A percentile compares a stretch with the other conserved stretches of the same genome.
Conservation (phyloP, 2,797 vertebrate species). For the Pristis pectinata region DNA sequence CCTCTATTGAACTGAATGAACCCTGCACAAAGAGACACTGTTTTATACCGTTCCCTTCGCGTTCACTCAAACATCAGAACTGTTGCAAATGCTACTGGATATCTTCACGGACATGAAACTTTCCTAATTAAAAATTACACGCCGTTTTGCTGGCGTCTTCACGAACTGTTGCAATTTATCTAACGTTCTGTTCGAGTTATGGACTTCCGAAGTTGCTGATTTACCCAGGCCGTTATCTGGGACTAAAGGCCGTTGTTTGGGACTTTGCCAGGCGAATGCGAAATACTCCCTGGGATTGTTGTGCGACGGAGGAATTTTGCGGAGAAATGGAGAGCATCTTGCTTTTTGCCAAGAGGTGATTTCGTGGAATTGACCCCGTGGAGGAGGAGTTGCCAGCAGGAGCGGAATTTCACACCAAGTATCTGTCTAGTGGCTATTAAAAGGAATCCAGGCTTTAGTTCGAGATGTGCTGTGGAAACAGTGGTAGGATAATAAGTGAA, state of each 20-base stretch:
- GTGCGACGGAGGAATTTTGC: neutral
- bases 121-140: neutral
- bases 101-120: neutral
- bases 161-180: neutral
- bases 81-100: neutral
- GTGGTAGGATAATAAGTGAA: conserved; percentile 36
- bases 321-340: neutral
- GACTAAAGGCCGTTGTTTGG: neutral
- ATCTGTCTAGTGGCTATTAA: conserved; percentile 37
- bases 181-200: neutral
- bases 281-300: neutral
- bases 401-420: conserved; percentile 26
- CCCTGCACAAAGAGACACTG: too few species aligned
- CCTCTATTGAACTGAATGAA: too few species aligned
- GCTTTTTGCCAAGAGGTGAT: neutral
- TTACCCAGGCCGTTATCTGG: neutral
- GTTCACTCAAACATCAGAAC: too few species aligned
- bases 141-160: neutral
- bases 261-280: neutral
- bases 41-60: too few species aligned
- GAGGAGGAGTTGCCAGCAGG: neutral
- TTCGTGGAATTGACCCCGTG: neutral
- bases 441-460: conserved; percentile 38
- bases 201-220: neutral
- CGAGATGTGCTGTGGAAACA: conserved; percentile 36